phyloP scores from a whole-genome alignment of 2,888 invertebrate species.

The Erannis defoliaria region DNA sequence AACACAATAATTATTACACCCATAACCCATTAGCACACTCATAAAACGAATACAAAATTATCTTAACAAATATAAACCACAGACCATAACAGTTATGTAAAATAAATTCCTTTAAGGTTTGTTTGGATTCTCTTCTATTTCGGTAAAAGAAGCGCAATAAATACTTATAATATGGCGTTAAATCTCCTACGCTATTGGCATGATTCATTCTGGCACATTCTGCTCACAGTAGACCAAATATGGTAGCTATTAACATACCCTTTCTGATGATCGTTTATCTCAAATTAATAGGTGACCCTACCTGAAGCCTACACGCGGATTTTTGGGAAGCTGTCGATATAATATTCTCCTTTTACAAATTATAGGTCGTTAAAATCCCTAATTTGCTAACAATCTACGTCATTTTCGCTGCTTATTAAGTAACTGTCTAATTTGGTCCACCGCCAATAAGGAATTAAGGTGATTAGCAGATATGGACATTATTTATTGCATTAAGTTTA shows the following conservation, averaged over 20 bases:
- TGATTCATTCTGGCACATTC: constrained; percentile 65
- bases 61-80: constrained; percentile 20
- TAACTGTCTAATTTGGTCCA: constrained; percentile 41
- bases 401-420: constrained; percentile 43
- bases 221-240: constrained; percentile 61
- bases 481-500: constrained; percentile 40
- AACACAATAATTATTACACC: constrained; percentile 13
- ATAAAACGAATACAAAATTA: constrained; percentile 38
- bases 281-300: constrained; percentile 55
- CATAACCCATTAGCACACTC: constrained; percentile 40
- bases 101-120: constrained; percentile 36
- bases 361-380: constrained; percentile 47
- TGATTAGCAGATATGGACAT: constrained; percentile 41
- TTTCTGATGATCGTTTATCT: constrained; percentile 65
- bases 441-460: constrained; percentile 39
- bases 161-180: constrained; percentile 40
- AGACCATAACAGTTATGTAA: constrained; percentile 37
- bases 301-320: constrained; percentile 30
- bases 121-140: constrained; percentile 38
- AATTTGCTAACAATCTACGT: constrained; percentile 42
- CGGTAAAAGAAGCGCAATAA: constrained; percentile 28
- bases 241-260: constrained; percentile 73
- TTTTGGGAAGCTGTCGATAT: constrained; percentile 44
- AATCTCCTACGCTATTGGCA: constrained; percentile 64
- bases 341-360: constrained; percentile 48